Conservation (phyloP, 2,888 invertebrate species). For the Thecophora atra region DNA sequence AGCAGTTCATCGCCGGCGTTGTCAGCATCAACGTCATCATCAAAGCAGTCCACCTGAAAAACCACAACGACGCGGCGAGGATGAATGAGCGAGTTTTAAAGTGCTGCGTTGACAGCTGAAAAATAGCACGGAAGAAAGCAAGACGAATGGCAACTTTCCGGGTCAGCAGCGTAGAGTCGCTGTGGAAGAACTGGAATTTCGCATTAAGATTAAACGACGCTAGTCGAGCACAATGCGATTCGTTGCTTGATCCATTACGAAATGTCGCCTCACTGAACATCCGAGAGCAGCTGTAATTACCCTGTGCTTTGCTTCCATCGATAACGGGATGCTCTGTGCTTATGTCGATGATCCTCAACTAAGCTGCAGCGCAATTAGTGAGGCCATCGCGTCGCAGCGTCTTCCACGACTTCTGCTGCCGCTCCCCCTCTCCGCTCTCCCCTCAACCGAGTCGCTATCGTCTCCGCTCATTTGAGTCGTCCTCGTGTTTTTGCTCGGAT, state of each 20-base stretch:
- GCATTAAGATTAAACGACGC: too few relatives aligned
- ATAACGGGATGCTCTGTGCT: constrained; percentile 39
- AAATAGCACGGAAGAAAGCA: constrained; percentile 1
- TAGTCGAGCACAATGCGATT: too few relatives aligned
- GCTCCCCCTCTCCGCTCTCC: not conserved
- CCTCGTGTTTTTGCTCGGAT: constrained; percentile 9
- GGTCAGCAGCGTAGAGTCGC: not conserved
- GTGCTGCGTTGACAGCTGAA: constrained; percentile 30
- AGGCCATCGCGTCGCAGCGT: constrained; percentile 5
- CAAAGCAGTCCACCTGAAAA: constrained; percentile 11
- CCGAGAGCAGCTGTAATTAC: constrained; percentile 30
- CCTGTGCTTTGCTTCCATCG: constrained; percentile 32
- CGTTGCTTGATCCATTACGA: too few relatives aligned
- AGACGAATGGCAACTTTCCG: too few relatives aligned
- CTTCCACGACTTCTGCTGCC: constrained; percentile 8
- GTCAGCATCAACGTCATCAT: not conserved
- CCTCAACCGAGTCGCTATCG: too few relatives aligned
- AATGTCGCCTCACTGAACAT: too few relatives aligned
- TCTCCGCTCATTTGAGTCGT: not conserved
- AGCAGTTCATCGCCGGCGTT: not conserved
- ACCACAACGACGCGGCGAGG: constrained; percentile 2
- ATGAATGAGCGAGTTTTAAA: constrained; percentile 13
- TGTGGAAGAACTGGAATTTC: too few relatives aligned
- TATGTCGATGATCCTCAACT: constrained; percentile 39
- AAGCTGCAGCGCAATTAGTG: constrained; percentile 34